phyloP scores from a whole-genome alignment of 2,888 invertebrate species.

The Dascillus cervinus region DNA sequence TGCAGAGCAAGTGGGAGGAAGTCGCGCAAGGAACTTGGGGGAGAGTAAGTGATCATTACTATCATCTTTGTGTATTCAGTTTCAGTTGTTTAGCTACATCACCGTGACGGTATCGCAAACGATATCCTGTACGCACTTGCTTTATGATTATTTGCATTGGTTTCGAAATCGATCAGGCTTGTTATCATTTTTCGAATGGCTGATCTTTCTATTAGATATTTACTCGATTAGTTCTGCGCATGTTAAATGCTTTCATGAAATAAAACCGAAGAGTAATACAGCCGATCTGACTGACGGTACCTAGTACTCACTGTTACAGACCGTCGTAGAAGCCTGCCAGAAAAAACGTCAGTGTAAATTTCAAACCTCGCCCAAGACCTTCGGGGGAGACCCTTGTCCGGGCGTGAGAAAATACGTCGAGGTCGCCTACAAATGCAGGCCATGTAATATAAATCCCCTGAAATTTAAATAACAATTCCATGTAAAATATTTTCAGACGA shows the following conservation, averaged over 20 bases:
- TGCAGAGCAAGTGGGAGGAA: constrained; percentile 37
- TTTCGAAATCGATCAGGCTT: too few relatives aligned
- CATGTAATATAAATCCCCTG: too few relatives aligned
- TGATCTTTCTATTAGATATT: too few relatives aligned
- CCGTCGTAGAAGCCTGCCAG: constrained; percentile 88
- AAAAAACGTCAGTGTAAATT: constrained; percentile 89
- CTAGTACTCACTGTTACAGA: constrained; percentile 87
- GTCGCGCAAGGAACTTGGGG: constrained; percentile 34
- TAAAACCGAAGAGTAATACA: constrained; percentile 30
- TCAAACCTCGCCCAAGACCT: constrained; percentile 79
- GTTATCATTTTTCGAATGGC: too few relatives aligned
- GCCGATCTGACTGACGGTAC: constrained; percentile 45
- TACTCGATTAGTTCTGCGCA: too few relatives aligned
- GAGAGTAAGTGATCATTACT: constrained; percentile 30
- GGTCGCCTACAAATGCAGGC: constrained; percentile 94
- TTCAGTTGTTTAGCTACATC: constrained; percentile 13
- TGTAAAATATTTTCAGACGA: constrained; percentile 83
- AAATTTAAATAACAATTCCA: too few relatives aligned
- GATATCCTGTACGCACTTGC: too few relatives aligned
- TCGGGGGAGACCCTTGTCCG: constrained; percentile 89
- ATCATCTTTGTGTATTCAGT: constrained; percentile 10
- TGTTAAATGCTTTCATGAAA: too few relatives aligned
- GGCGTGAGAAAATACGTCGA: constrained; percentile 88
- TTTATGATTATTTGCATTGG: too few relatives aligned
- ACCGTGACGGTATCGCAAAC: too few relatives aligned